Percentiles rank a stretch among this genome's conserved stretches.
Conservation (phyloP, 2,797 vertebrate genomes). For the Tolypeutes matacus region DNA sequence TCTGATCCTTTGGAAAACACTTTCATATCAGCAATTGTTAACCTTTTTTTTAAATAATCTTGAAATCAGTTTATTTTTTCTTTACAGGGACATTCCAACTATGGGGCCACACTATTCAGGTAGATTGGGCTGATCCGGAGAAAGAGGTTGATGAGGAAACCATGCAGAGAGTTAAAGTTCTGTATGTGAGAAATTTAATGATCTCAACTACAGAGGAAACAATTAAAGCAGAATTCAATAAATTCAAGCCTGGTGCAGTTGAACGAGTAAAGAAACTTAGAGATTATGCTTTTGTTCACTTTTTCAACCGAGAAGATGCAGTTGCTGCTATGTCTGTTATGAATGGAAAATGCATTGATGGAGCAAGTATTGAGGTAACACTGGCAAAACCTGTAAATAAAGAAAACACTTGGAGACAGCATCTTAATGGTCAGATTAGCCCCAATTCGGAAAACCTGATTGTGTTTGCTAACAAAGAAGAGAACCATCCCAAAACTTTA, state of each 20-base stretch:
- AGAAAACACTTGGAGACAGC: constrained; percentile 88
- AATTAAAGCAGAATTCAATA: constrained; percentile 93
- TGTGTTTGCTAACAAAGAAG: constrained; percentile 89
- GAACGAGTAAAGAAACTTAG: constrained; percentile 96
- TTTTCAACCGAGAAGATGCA: constrained; percentile 94
- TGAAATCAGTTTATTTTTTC: constrained; percentile 66
- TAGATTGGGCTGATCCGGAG: constrained; percentile 97
- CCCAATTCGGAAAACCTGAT: constrained; percentile 87
- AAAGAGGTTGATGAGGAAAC: constrained; percentile 95
- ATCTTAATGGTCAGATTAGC: constrained; percentile 86
- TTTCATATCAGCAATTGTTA: constrained; percentile 55
- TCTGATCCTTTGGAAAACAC: constrained; percentile 56
- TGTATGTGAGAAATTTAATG: constrained; percentile 95
- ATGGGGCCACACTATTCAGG: constrained; percentile 95
- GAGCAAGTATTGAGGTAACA: constrained; percentile 92
- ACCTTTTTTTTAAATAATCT: constrained; percentile 64
- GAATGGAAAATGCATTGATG: constrained; percentile 94
- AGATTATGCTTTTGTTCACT: constrained; percentile 97
- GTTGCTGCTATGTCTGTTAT: constrained; percentile 92
- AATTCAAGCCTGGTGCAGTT: constrained; percentile 93
- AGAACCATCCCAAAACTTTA: constrained; percentile 85
- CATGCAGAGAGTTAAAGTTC: constrained; percentile 94
- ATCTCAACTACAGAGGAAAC: constrained; percentile 94
- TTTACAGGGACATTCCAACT: constrained; percentile 93
- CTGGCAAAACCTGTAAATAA: constrained; percentile 94